Evolutionary conservation across 2,888 invertebrate genomes (phyloP), one percentile per base, ranked within the genome.

Genomic region (Euphydryas editha): DNA sequence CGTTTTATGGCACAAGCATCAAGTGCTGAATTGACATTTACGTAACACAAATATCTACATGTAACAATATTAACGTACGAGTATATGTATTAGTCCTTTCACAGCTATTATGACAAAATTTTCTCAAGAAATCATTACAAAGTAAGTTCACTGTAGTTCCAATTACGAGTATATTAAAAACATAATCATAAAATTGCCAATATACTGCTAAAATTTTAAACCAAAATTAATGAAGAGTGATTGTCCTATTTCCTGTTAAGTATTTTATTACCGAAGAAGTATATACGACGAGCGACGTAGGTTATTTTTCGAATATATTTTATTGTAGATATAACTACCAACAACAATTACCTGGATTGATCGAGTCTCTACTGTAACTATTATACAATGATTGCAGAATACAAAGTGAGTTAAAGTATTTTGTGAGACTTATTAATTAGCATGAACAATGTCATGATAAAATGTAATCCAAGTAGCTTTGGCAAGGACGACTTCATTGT

Each of bases 401-500:
- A 13, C 3, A 15, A 21, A 21, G 21, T 13, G 20, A 30, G 30
- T 54, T 30, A 36, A 17, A 17, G n/a, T 79, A 76, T 75, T 75
- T 76, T 76, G 71, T 1, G 54, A 79, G 11, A 42, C 18, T 39
- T 42, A 39, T 57, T 42, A 42, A 18, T 57, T 20, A 57, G 6
- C 18, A 57, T 20, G 20, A 57, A 57, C 17, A 42, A 57, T 57
- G 17, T 42, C 39, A 57, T 57, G 30, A 54, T 24, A 42, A 39
- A 57, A 57, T 21, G 57, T 36, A 54, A 54, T 54, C 54, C 36
- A 36, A 54, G 54, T 54, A 54, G 20, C 42, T 20, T 15, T 42
- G 42, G 15, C 57, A 57, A 57, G 57, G 37, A 20, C 42, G 42
- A 57, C 39, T 42, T 57, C 39, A 57, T 82, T 81, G 80, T 79